Evolutionary conservation across 2,797 vertebrate genomes (phyloP).

Genomic region (Linurgus olivaceus): DNA sequence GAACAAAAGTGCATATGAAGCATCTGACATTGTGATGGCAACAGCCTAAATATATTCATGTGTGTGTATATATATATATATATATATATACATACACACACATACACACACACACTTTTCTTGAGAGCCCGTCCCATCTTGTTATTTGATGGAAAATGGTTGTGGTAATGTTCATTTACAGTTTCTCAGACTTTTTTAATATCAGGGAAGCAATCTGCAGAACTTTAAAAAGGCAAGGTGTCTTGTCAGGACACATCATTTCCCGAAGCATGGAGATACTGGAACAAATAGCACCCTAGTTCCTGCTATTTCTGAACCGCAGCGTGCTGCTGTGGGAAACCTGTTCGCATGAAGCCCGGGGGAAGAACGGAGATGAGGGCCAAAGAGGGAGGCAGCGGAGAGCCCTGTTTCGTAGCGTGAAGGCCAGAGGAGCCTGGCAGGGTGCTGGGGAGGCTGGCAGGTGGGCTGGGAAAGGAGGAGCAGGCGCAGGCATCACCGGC

Average conservation of each 20-base stretch:
- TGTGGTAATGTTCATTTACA: background rate
- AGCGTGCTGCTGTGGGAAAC: background rate
- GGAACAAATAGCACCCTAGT: background rate
- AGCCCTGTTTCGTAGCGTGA: background rate
- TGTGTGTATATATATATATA: accelerated
- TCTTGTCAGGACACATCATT: background rate
- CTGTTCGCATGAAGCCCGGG: accelerated
- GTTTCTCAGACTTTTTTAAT: background rate
- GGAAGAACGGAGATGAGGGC: too few relatives aligned
- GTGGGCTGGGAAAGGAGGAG: background rate
- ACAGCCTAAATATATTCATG: background rate
- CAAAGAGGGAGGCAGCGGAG: background rate
- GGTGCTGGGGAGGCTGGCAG: background rate
- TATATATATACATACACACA: background rate
- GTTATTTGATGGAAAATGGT: background rate
- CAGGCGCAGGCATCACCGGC: background rate
- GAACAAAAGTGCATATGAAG: background rate
- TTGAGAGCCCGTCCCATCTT: background rate
- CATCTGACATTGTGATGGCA: background rate
- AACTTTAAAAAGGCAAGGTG: background rate
- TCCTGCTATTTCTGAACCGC: accelerated
- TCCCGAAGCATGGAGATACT: accelerated
- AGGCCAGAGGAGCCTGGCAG: background rate
- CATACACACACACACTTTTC: accelerated
- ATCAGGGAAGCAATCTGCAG: background rate